phyloP scores from a whole-genome alignment of 2,888 invertebrate genomes.

The Eupithecia insigniata region DNA sequence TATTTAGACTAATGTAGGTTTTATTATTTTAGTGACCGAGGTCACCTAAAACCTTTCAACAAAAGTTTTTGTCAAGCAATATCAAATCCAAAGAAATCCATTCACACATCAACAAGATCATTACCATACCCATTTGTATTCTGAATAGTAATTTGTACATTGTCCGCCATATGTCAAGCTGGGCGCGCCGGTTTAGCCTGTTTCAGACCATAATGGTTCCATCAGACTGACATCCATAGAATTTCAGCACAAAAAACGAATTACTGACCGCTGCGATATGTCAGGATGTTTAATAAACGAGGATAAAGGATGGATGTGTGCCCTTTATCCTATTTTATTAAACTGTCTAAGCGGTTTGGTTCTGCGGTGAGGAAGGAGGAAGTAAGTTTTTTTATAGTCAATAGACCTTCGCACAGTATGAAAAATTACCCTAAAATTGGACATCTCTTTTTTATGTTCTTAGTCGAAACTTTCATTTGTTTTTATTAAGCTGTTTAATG shows the following conservation, averaged over 20 bases:
- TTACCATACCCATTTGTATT: conserved; percentile 35
- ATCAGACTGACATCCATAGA: conserved; percentile 57
- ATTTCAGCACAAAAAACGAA: conserved; percentile 57
- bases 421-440: too few species aligned
- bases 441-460: too few species aligned
- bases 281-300: conserved; percentile 36
- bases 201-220: conserved; percentile 56
- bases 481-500: too few species aligned
- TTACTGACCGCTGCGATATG: conserved; percentile 49
- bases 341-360: not conserved
- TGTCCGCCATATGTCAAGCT: conserved; percentile 29
- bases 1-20: not conserved
- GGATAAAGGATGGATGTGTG: conserved; percentile 17
- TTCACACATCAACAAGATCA: conserved; percentile 19
- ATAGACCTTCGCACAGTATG: too few species aligned
- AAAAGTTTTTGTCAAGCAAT: not conserved
- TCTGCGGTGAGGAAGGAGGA: not conserved
- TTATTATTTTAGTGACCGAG: not conserved
- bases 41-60: not conserved
- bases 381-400: too few species aligned
- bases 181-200: conserved; percentile 51
- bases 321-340: not conserved
- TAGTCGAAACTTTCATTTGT: too few species aligned
- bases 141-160: conserved; percentile 33
- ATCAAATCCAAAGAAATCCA: conserved; percentile 10